Base-by-base conservation (phyloP, 2,113 vertebrate species). In the Thomomys bottae region DNA sequence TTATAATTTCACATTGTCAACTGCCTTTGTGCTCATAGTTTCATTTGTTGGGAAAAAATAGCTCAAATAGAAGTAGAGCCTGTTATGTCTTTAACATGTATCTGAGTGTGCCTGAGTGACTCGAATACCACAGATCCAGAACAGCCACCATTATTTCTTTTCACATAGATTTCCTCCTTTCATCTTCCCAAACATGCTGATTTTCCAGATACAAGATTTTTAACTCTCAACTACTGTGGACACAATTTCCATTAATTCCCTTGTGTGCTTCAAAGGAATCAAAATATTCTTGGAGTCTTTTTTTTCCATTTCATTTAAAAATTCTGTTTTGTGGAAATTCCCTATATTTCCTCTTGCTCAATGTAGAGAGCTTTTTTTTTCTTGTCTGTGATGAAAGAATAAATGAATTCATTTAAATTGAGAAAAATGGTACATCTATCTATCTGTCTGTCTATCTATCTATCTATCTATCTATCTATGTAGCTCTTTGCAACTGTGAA, bases 331-430 rank as follows among this genome's bases (percentile, higher is more conserved):
- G 71, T 84, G 63, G 85, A 94, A 80, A 95, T 67, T 10, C 0
- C 1, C 57, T 96, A 79, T 49, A 94, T 94, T 91, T 63, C 93
- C 94, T 96, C 94, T 92, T 76, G 92, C 93, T 97, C 79, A 89
- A 49, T 92, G 94, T 83, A 64, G 75, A 86, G 38, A 95, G 59
- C 40, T 75, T 96, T 92, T 89, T 75, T 96, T 92, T 89, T 78
- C 81, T 97, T 97, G 95, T 92, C 87, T 95, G 87, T 92, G 94
- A 98, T 97, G 96, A 97, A 96, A 77, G 84, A 95, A 92, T 95
- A 97, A 97, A 95, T 97, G 76, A 95, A 96, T 97, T 97, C 84
- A 94, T 96, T 97, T 95, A 83, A 96, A 95, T 86, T 86, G 87
- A 96, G 73, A 93, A 90, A 97, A 96, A 96, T 94, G 87, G 81